A percentile compares a stretch with the other conserved stretches of the same genome.
phyloP scores from a whole-genome alignment of 2,888 invertebrate genomes.

The Oscheius myriophilus region DNA sequence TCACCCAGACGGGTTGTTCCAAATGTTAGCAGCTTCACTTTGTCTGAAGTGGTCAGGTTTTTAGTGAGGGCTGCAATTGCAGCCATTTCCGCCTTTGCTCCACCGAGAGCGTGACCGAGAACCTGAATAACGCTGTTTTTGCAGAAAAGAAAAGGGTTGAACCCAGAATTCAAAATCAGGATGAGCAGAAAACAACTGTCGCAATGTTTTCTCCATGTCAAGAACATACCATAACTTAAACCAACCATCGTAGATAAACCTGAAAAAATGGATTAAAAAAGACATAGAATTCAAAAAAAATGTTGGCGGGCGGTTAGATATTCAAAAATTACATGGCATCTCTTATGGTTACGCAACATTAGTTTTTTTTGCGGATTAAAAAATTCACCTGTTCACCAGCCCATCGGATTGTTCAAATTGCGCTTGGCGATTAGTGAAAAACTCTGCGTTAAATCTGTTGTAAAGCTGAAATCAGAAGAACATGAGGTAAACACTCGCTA shows the following conservation, averaged over 20 bases:
- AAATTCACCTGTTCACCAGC: slow-evolving; percentile 19
- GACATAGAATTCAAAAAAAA: no score
- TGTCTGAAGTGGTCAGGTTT: slow-evolving; percentile 14
- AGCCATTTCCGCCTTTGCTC: slow-evolving; percentile 27
- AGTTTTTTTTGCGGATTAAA: not conserved
- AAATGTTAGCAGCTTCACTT: slow-evolving; percentile 20
- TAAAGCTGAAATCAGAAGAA: slow-evolving; percentile 21
- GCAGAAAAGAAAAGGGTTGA: no score
- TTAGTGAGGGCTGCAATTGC: slow-evolving; percentile 18
- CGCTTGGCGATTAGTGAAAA: slow-evolving; percentile 28
- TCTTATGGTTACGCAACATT: no score
- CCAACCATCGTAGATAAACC: slow-evolving; percentile 29
- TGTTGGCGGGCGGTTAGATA: no score
- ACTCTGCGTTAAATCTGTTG: slow-evolving; percentile 24
- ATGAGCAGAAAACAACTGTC: slow-evolving; percentile 7
- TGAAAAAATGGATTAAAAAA: no score
- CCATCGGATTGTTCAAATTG: slow-evolving; percentile 27
- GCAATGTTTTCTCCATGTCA: slow-evolving; percentile 15
- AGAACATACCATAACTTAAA: slow-evolving; percentile 28
- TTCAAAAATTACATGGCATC: no score
- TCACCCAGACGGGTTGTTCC: slow-evolving; percentile 26
- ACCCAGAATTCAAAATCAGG: slow-evolving; percentile 23
- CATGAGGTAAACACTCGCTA: slow-evolving; percentile 10
- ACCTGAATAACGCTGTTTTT: not conserved
- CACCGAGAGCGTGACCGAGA: slow-evolving; percentile 25